Percentiles rank a stretch among this genome's conserved stretches.
Conservation (phyloP, 2,888 invertebrate species). For the Oxytorus armatus region DNA sequence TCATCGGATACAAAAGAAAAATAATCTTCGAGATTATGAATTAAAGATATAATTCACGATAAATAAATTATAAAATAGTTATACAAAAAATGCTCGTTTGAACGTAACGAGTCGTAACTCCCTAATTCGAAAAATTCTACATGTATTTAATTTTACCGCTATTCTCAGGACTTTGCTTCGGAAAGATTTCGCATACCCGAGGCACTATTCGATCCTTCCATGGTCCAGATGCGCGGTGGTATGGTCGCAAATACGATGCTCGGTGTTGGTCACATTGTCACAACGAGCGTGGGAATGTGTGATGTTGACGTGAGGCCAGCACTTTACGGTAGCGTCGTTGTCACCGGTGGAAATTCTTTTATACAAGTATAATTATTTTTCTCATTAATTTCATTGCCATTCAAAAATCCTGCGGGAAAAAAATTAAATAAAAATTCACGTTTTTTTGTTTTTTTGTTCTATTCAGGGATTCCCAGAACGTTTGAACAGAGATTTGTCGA, state of each 20-base stretch:
- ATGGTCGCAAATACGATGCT: slow-evolving; percentile 91
- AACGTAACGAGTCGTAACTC: no score
- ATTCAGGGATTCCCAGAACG: slow-evolving; percentile 96
- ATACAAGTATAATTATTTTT: slow-evolving; percentile 87
- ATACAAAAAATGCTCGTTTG: no score
- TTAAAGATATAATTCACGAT: no score
- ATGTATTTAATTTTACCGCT: slow-evolving; percentile 35
- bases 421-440: slow-evolving; percentile 13
- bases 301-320: slow-evolving; percentile 99
- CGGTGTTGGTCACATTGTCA: slow-evolving; percentile 94
- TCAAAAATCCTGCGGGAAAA: neutral
- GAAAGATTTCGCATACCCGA: slow-evolving; percentile 98
- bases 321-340: slow-evolving; percentile 97
- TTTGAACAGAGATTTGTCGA: slow-evolving; percentile 93
- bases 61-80: no score
- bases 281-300: slow-evolving; percentile 97
- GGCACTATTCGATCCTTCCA: slow-evolving; percentile 95
- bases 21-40: no score
- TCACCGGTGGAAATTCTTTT: slow-evolving; percentile 97
- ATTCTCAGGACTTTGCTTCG: slow-evolving; percentile 91
- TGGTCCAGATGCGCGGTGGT: slow-evolving; percentile 85
- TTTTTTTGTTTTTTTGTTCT: neutral
- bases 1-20: no score
- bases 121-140: neutral
- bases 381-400: neutral